Base-by-base conservation (phyloP, 2,113 vertebrate species). In the Pseudolaguvia tuberculata region DNA sequence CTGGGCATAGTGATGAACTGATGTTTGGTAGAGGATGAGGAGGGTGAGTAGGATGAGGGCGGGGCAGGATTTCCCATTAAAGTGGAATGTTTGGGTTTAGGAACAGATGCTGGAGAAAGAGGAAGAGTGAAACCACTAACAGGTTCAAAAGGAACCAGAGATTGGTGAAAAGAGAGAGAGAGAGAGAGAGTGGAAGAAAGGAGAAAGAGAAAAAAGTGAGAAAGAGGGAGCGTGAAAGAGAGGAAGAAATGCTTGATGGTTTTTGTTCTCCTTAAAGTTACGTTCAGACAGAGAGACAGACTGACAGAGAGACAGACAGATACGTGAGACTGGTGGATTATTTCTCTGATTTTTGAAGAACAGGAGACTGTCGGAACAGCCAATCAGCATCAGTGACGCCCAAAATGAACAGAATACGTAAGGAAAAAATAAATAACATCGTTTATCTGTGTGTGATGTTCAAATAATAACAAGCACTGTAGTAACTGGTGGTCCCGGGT, bases 81-180 rank as follows among this genome's bases (percentile, higher is more conserved):
- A 17, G 31, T 11, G 15, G 13, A 0, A n/a, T 74, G 72, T 74
- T 74, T 66, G 59, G 72, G 50, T 55, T 51, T 55, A 2, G 23
- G 50, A 53, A 58, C 57, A 12, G 48, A 42, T 47, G n/a, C n/a
- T 65, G 21, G 9, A 47, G 21, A 53, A 51, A 39, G n/a, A 74
- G 61, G 59, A 74, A 47, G 73, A 62, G 52, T 47, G 62, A 8
- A 45, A 4, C 21, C 4, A 42, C 58, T 47, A 57, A 67, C 62
- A 67, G 73, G 73, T 25, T 23, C 11, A 2, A 10, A 35, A 23
- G 5, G 47, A 12, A 17, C n/a, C 9, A 31, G 1, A 18, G 25
- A 2, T 20, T 35, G 27, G 53, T 48, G 20, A 14, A 39, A 57
- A 50, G 63, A 42, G 31, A 14, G n/a, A 14, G 53, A 31, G 27